Evolutionary conservation across 53 echinoderm and acorn worm genomes (phyloP).

Genomic region (Echinarachnius parma): DNA sequence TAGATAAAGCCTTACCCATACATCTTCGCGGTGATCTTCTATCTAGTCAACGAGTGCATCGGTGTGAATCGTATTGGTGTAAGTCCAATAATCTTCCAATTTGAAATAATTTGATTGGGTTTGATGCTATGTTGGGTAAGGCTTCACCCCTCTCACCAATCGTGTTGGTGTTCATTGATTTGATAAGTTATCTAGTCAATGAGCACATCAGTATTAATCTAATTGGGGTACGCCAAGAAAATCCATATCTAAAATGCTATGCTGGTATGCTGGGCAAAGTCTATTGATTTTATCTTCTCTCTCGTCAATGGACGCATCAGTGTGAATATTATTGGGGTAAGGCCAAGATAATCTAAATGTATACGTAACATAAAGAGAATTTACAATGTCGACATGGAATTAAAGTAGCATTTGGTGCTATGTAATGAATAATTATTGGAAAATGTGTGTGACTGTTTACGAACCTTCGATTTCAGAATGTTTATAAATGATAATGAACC

Average conservation of each 20-base stretch:
- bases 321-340: conserved; percentile 59
- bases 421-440: too few species aligned
- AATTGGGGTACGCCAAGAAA: conserved; percentile 75
- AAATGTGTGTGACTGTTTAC: too few species aligned
- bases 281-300: conserved; percentile 79
- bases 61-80: too few species aligned
- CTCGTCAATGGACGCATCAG: conserved; percentile 76
- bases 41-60: conserved; percentile 76
- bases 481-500: too few species aligned
- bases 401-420: too few species aligned
- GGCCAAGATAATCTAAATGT: too few species aligned
- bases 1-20: too few species aligned
- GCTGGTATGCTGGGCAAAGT: conserved; percentile 79
- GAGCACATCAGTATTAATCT: conserved; percentile 64
- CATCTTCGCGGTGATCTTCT: conserved; percentile 79
- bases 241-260: conserved; percentile 83
- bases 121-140: conserved; percentile 83
- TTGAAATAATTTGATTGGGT: too few species aligned
- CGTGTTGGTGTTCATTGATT: conserved; percentile 84
- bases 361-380: too few species aligned
- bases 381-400: too few species aligned
- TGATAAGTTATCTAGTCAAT: conserved; percentile 72
- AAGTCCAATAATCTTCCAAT: too few species aligned
- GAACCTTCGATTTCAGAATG: too few species aligned
- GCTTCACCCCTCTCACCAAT: conserved; percentile 67